phyloP scores from a whole-genome alignment of 2,113 vertebrate genomes.

The Isurus oxyrinchus region DNA sequence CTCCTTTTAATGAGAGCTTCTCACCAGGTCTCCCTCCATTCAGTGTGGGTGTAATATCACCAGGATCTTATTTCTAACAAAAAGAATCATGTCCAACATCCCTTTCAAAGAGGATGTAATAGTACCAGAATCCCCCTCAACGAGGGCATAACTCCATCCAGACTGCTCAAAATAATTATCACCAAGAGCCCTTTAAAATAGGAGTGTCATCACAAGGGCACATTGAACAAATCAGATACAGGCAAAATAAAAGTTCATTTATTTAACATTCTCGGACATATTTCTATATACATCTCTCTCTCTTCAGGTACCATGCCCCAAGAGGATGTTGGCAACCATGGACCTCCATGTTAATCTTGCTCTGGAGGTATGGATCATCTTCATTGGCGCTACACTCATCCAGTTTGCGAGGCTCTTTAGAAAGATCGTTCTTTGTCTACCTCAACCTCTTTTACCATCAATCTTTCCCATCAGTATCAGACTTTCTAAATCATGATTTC shows the following conservation, averaged over 20 bases:
- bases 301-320: too few relatives aligned
- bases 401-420: too few relatives aligned
- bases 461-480: too few relatives aligned
- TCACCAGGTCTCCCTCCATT: background rate
- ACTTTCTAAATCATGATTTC: too few relatives aligned
- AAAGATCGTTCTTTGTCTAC: too few relatives aligned
- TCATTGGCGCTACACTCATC: too few relatives aligned
- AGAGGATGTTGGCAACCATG: too few relatives aligned
- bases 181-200: background rate
- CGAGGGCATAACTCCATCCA: background rate
- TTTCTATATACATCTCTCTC: too few relatives aligned
- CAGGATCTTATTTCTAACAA: background rate
- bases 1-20: constrained; percentile 3
- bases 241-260: background rate
- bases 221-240: background rate
- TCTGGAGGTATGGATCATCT: too few relatives aligned
- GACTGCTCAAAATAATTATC: background rate
- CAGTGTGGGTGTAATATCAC: background rate
- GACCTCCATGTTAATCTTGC: too few relatives aligned
- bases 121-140: background rate
- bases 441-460: too few relatives aligned
- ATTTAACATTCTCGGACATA: background rate
- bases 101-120: background rate
- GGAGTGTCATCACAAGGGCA: background rate
- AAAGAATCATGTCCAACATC: background rate